A percentile compares a stretch with the other conserved stretches of the same genome.
These are phyloP conservation scores for Itoplectis maculator DNA, from an alignment of 2,888 invertebrate species.

Conservation along the genomic window DNA sequence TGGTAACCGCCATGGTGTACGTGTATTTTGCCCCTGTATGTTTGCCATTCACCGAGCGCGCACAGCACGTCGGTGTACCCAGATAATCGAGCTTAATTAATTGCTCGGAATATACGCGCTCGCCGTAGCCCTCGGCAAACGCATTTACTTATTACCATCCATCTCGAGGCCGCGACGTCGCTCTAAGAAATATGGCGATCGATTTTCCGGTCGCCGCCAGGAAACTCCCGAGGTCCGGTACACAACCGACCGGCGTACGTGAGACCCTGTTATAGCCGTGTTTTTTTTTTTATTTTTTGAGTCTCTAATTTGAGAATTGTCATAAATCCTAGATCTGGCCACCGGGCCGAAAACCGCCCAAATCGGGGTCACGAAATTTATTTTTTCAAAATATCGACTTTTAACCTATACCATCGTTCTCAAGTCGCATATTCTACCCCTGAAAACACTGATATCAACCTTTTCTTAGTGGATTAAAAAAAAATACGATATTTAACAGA, in stretches of 20 bases:
- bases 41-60: constrained; percentile 1
- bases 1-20: background rate
- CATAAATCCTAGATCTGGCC: too few species aligned
- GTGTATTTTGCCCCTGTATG: constrained; percentile 6
- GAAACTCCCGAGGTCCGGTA: constrained; percentile 1
- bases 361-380: too few species aligned
- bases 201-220: constrained; percentile 75
- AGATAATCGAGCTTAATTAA: constrained; percentile 84
- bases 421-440: too few species aligned
- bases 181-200: constrained; percentile 74
- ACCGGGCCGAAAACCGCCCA: too few species aligned
- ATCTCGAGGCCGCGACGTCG: constrained; percentile 74
- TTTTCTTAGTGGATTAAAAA: too few species aligned
- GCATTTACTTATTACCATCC: constrained; percentile 83
- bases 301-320: too few species aligned
- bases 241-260: background rate
- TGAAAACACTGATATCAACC: too few species aligned
- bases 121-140: constrained; percentile 78
- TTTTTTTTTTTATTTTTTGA: background rate
- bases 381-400: too few species aligned
- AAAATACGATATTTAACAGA: too few species aligned
- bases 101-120: constrained; percentile 80
- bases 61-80: constrained; percentile 66
- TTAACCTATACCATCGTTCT: too few species aligned
- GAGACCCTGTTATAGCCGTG: constrained; percentile 14